Percentiles rank a stretch among this genome's conserved stretches.
These are phyloP conservation scores for Chymomyza fuscimana DNA, from an alignment of 2,888 invertebrate species.

Conservation along the genomic window DNA sequence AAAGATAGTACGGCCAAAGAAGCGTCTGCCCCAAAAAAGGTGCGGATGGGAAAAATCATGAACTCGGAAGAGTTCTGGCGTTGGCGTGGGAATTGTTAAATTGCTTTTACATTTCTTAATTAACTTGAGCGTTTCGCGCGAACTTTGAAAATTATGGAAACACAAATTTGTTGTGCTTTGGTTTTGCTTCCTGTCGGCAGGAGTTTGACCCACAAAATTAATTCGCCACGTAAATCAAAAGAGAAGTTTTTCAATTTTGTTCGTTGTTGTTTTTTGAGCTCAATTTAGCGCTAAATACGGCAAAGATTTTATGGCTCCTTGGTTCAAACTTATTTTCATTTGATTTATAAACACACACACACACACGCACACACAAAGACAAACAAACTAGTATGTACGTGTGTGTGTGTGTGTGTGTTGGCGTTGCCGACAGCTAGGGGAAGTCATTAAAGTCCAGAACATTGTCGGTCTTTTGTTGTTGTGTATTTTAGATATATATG, in stretches of 20 bases:
- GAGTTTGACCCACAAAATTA: slow-evolving; percentile 49
- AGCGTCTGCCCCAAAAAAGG: background rate
- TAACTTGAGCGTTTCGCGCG: slow-evolving; percentile 39
- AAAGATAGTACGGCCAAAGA: background rate
- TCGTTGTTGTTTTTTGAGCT: slow-evolving; percentile 4
- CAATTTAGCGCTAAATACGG: slow-evolving; percentile 38
- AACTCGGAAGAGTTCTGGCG: background rate
- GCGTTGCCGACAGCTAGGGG: slow-evolving; percentile 19
- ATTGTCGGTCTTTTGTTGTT: slow-evolving; percentile 29
- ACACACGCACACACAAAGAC: too few species aligned
- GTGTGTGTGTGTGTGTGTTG: slow-evolving; percentile 1
- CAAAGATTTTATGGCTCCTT: slow-evolving; percentile 34
- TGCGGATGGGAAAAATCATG: background rate
- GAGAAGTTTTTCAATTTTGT: slow-evolving; percentile 26
- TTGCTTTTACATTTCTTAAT: slow-evolving; percentile 53
- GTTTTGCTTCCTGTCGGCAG: slow-evolving; percentile 59
- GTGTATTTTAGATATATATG: slow-evolving; percentile 30
- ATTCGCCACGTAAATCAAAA: slow-evolving; percentile 71
- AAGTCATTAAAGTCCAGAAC: slow-evolving; percentile 55
- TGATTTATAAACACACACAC: background rate
- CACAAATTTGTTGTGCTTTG: slow-evolving; percentile 58
- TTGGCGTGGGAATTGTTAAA: slow-evolving; percentile 24
- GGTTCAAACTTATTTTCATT: background rate
- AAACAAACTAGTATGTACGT: background rate
- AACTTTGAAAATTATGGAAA: slow-evolving; percentile 55